Conservation (phyloP, 1,140 invertebrate genomes). For the Anadara kagoshimensis region DNA sequence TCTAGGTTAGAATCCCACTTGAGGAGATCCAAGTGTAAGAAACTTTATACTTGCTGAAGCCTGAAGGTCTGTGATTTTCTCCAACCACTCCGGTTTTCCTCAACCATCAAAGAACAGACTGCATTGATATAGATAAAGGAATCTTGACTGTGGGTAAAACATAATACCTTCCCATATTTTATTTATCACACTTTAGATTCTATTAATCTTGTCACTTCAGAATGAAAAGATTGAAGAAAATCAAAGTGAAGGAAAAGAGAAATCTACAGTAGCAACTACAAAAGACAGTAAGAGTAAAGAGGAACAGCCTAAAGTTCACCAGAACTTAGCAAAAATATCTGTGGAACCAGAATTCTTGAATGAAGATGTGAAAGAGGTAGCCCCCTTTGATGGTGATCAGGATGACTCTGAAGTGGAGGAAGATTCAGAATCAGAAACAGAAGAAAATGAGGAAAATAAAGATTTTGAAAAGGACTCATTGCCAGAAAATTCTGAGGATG, state of each 20-base stretch:
- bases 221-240: slow-evolving; percentile 16
- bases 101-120: too few relatives aligned
- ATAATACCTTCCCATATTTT: too few relatives aligned
- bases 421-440: slow-evolving; percentile 46
- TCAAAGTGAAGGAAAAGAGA: neutral
- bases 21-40: too few relatives aligned
- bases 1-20: too few relatives aligned
- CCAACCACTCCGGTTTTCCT: too few relatives aligned
- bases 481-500: neutral
- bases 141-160: too few relatives aligned
- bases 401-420: slow-evolving; percentile 40
- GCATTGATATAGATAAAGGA: too few relatives aligned
- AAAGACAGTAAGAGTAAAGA: neutral
- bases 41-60: too few relatives aligned
- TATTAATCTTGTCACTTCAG: neutral
- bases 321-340: slow-evolving; percentile 58
- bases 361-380: slow-evolving; percentile 55
- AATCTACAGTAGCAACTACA: neutral
- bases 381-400: slow-evolving; percentile 21
- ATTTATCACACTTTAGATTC: too few relatives aligned
- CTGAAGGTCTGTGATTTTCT: too few relatives aligned
- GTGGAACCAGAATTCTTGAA: slow-evolving; percentile 60
- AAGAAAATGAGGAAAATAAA: slow-evolving; percentile 32
- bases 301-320: slow-evolving; percentile 46
- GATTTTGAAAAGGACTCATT: neutral